Evolutionary conservation across 2,797 vertebrate species (phyloP), one percentile per base, ranked within the genome.

Genomic region (Psittacula derbiana): DNA sequence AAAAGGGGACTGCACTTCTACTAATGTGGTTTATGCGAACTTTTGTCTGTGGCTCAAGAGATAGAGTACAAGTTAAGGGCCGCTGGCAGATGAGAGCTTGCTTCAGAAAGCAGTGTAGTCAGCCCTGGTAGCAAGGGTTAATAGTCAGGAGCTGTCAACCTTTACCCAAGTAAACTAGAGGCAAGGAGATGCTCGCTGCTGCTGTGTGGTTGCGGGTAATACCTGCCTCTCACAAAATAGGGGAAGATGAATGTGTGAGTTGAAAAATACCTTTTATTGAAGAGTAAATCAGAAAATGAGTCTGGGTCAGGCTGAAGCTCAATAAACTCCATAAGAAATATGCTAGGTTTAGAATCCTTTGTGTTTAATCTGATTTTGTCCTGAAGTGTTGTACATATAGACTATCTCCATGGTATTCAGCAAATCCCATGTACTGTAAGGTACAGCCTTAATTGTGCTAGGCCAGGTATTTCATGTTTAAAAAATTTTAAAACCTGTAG

Each of bases 171-270:
- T 24, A 4, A 33, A 24, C 10, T 6, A 28, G 27, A 23, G 49
- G 30, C 21, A 20, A 8, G 53, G 43, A 67, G 30, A 8, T 30
- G 16, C 4, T 47, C 30, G 55, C 15, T 69, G 27, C 38, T 28
- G 52, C 1, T n/a, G 6, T 0, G 13, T 25, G 46, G 12, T 21
- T 50, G 11, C 6, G 33, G 16, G 7, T 28, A 31, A 16, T 21
- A 38, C 46, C 31, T 24, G 12, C 30, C 16, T 8, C 24, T 57
- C 31, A 24, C 16, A 27, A 50, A 57, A 43, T 27, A 43, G 58
- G 20, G 38, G 25, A 58, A 41, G 43, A 11, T 23, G n/a, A 16
- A 31, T 13, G 43, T 15, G 2, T 4, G 12, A 24, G 7, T 18
- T 46, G 21, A 64, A 58, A 52, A 65, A 17, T 25, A 38, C 10